Evolutionary conservation across 1,140 invertebrate species (phyloP).

Genomic region (Bursaphelenchus mucronatus): DNA sequence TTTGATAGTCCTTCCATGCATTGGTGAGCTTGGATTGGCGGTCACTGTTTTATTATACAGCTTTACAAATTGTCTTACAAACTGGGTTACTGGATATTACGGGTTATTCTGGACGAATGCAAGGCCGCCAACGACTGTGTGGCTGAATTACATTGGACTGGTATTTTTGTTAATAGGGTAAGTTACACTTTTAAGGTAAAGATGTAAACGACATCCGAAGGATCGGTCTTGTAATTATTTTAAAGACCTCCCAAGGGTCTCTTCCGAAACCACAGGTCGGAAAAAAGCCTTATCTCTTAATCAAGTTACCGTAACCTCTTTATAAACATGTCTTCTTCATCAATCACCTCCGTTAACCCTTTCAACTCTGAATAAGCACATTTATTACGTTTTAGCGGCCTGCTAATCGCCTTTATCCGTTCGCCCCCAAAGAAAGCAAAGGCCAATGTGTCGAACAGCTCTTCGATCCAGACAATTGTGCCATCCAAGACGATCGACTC

Average conservation of each 20-base stretch:
- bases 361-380: too few species aligned
- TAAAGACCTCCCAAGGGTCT: neutral
- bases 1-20: slow-evolving; percentile 13
- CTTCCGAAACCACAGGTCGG: neutral
- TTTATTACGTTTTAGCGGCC: neutral
- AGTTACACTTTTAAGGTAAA: too few species aligned
- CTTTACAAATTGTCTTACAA: slow-evolving; percentile 11
- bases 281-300: too few species aligned
- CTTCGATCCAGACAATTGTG: slow-evolving; percentile 6
- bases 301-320: too few species aligned
- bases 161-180: neutral
- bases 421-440: neutral
- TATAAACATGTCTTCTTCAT: too few species aligned
- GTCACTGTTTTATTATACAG: slow-evolving; percentile 11
- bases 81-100: slow-evolving; percentile 4
- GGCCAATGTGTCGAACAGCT: neutral
- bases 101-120: slow-evolving; percentile 12
- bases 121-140: neutral
- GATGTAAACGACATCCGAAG: too few species aligned
- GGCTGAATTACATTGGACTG: slow-evolving; percentile 15
- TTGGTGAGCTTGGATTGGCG: slow-evolving; percentile 11
- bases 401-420: slow-evolving; percentile 9
- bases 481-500: neutral
- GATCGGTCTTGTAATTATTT: neutral
- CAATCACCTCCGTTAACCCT: too few species aligned